Evolutionary conservation across 2,797 vertebrate species (phyloP).

Genomic region (Peromyscus aztecus): DNA sequence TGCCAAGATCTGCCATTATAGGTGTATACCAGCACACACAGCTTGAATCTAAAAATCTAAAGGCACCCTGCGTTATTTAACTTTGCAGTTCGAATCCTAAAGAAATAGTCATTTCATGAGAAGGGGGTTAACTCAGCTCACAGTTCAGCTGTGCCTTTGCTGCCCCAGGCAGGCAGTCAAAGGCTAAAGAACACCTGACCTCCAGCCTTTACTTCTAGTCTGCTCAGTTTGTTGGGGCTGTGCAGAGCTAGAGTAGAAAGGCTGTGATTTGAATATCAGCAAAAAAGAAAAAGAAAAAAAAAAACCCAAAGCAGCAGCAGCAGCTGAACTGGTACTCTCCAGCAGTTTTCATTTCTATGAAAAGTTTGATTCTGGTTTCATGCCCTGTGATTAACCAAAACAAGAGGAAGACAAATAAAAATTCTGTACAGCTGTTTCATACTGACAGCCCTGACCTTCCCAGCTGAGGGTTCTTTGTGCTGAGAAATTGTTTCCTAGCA

Average conservation of each 20-base stretch:
- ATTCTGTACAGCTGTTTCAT: conserved; percentile 92
- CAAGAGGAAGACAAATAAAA: conserved; percentile 88
- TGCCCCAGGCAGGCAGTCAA: not conserved
- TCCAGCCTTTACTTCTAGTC: not conserved
- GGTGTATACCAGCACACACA: no score
- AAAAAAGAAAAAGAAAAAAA: not conserved
- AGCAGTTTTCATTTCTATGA: conserved; percentile 78
- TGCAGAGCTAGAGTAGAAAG: conserved; percentile 62
- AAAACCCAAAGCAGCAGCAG: not conserved
- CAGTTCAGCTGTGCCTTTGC: not conserved
- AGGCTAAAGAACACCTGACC: conserved; percentile 39
- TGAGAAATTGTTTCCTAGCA: conserved; percentile 96
- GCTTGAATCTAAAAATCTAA: conserved; percentile 50
- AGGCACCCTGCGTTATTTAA: conserved; percentile 27
- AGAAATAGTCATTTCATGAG: conserved; percentile 22
- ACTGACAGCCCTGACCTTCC: conserved; percentile 92
- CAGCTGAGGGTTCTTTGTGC: conserved; percentile 97
- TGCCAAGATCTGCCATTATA: not conserved
- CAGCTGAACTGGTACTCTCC: conserved; percentile 77
- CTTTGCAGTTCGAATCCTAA: not conserved
- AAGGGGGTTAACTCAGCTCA: not conserved
- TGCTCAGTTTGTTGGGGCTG: conserved; percentile 39
- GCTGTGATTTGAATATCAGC: conserved; percentile 73
- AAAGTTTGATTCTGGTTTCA: conserved; percentile 85
- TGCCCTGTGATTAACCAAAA: conserved; percentile 86